Evolutionary conservation across 1,140 invertebrate genomes (phyloP), one percentile per base, ranked within the genome.

Genomic region (Drosophila miranda): DNA sequence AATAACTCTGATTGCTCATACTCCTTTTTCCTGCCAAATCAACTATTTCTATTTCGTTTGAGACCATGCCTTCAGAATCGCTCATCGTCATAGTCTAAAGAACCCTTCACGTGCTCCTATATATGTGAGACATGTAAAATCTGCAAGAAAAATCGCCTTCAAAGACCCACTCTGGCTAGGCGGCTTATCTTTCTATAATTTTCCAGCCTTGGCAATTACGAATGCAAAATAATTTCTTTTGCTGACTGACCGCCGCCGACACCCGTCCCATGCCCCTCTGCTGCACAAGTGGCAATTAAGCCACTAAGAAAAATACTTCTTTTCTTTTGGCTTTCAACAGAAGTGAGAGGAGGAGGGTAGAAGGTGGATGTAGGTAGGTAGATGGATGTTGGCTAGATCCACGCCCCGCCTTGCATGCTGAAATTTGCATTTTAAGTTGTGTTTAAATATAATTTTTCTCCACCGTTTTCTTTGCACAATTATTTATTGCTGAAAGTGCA

Each of bases 341-440:
- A 62, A 68, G 55, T 68, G 64, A 68, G 64, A 34, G 48, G 56
- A n/a, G 34, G 3, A 14, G 49, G 43, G 43, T 30, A 23, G 34
- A n/a, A 50, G 30, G 28, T 26, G 30, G 30, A 16, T 16, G 16
- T 23, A 14, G 66, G 51, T 23, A 49, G 28, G 23, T 41, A 43
- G 34, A 43, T 5, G 4, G 44, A 16, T 13, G 60, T 9, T 43
- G 23, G 19, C 11, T 1, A 26, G 42, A 8, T 16, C 16, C 64
- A 45, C 62, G 51, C 55, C 46, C 42, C 56, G 38, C 52, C 60
- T 66, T 56, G 60, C 57, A 80, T 80, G 82, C 57, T 67, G 23
- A 72, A 80, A 84, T 84, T 84, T 84, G 81, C 82, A 84, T 84
- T 84, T 86, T 78, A 84, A 84, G 75, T 84, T 70, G 77, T 56